Evolutionary conservation across 1,140 invertebrate species (phyloP).

Genomic region (Drosophila triauraria): DNA sequence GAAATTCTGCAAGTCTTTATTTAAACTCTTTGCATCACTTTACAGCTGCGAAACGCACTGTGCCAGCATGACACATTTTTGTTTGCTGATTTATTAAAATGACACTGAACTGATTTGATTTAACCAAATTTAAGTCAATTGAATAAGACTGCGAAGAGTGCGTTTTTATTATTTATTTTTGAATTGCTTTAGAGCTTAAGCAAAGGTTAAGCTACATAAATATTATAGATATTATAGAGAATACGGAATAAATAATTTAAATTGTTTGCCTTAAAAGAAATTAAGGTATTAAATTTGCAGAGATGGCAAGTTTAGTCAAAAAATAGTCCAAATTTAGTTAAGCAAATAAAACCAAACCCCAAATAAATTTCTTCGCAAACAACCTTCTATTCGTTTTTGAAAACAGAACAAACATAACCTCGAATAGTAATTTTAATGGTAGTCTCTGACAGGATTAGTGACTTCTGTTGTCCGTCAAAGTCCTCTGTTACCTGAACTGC

Average conservation of each 20-base stretch:
- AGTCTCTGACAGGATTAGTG: neutral
- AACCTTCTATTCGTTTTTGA: neutral
- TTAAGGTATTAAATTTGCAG: too few relatives aligned
- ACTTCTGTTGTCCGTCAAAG: neutral
- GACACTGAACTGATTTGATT: slow-evolving; percentile 66
- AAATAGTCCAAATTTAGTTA: too few relatives aligned
- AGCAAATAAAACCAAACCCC: neutral
- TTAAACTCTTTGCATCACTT: neutral
- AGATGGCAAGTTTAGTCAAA: too few relatives aligned
- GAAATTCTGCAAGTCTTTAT: neutral
- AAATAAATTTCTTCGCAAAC: neutral
- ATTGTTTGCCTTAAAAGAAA: too few relatives aligned
- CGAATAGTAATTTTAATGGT: neutral
- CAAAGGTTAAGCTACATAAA: neutral
- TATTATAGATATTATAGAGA: neutral
- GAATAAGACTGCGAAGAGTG: slow-evolving; percentile 31
- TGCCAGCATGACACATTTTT: slow-evolving; percentile 46
- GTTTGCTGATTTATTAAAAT: slow-evolving; percentile 66
- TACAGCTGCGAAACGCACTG: slow-evolving; percentile 23
- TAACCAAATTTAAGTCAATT: slow-evolving; percentile 76
- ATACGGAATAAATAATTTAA: neutral
- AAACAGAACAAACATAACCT: neutral
- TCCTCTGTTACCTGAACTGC: neutral
- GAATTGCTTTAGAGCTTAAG: neutral
- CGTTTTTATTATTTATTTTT: slow-evolving; percentile 7